These are phyloP conservation scores for Stegastes partitus DNA, from an alignment of 2,113 vertebrate genomes.

Conservation along the genomic window DNA sequence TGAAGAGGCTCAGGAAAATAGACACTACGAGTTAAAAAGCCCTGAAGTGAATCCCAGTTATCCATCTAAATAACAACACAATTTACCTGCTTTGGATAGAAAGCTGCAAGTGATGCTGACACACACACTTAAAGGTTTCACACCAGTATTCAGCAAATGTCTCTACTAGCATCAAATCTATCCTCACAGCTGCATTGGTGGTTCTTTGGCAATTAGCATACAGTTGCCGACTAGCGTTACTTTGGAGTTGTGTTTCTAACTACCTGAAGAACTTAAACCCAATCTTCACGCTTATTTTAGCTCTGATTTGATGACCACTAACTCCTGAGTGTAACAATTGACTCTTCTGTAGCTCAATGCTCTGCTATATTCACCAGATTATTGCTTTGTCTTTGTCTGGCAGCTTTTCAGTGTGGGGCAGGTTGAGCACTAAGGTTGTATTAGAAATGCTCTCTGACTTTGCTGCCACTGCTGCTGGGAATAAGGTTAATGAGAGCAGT, in stretches of 20 bases:
- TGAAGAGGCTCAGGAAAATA: no score
- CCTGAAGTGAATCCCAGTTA: conserved; percentile 30
- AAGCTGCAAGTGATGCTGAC: not conserved
- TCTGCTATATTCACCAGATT: not conserved
- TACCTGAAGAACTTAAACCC: no score
- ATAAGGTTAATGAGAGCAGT: not conserved
- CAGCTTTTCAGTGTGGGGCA: not conserved
- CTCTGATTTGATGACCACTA: no score
- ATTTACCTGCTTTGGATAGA: conserved; percentile 42
- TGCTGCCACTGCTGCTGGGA: conserved; percentile 14
- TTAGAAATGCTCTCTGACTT: not conserved
- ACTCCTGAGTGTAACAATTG: no score
- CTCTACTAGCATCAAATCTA: no score
- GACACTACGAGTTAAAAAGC: conserved; percentile 48
- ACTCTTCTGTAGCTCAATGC: not conserved
- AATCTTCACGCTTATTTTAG: no score
- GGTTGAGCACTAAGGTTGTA: not conserved
- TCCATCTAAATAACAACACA: conserved; percentile 41
- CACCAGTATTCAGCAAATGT: no score
- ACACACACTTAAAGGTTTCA: not conserved
- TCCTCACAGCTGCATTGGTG: no score
- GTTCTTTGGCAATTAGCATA: no score
- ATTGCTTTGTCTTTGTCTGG: not conserved
- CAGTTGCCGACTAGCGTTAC: no score
- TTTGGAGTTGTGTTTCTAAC: no score